Base-by-base conservation (phyloP, 1,140 invertebrate species). In the Drosophila ficusphila region DNA sequence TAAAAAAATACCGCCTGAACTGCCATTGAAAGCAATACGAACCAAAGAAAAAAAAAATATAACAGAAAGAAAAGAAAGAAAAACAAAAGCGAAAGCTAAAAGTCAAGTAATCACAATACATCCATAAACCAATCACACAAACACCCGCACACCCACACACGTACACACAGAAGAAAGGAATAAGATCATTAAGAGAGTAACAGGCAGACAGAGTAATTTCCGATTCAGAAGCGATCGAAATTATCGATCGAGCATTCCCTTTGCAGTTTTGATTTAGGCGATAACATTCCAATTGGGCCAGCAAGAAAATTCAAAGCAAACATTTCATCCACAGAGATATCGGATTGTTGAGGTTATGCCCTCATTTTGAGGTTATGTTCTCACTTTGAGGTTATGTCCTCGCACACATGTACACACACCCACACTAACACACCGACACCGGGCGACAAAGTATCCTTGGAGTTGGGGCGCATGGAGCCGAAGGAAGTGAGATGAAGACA, bases 21-120 rank as follows among this genome's bases (percentile, higher is more conserved):
- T 89, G 86, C 86, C 86, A 90, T 85, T 69, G 74, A 75, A 90
- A 86, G 74, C 78, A 82, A 86, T 76, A 86, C 69, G 31, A 90
- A 54, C 49, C 58, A 42, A 19, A 75, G 71, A 73, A 60, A 4
- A 48, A 57, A 56, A 29, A 62, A 64, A 29, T 34, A 62, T 44
- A 49, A 52, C 39, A 33, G 52, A 41, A 56, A 33, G 52, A 41
- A 56, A 53, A 51, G 34, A 68, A 25, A 56, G n/a, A 62, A 18
- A 14, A 34, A 34, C 16, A 31, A 29, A 44, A 46, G 9, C 23
- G 8, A 64, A 57, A 60, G 23, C 52, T 29, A 57, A 48, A 51
- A n/a, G 46, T 57, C 48, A 67, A 52, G 42, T 47, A 42, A 33
- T 21, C 16, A 49, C 31, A 62, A 27, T 25, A 57, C 23, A 21